phyloP scores from a whole-genome alignment of 2,797 vertebrate genomes.

The Leuciscus waleckii region DNA sequence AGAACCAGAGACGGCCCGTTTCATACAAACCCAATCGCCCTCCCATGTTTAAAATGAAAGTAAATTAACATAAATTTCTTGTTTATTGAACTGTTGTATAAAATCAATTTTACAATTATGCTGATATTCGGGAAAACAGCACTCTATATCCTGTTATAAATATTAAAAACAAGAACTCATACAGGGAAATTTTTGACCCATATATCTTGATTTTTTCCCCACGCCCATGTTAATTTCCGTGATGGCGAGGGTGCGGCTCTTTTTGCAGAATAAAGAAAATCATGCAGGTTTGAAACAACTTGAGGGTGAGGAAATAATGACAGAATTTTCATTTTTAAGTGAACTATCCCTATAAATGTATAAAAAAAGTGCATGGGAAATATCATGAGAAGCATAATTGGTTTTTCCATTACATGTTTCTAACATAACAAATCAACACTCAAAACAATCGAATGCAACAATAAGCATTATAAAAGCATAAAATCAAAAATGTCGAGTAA shows the following conservation, averaged over 20 bases:
- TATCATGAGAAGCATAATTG: neutral
- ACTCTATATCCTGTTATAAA: neutral
- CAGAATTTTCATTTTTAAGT: no score
- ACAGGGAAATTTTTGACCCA: neutral
- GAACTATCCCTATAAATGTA: neutral
- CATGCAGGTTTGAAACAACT: no score
- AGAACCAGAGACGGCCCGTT: neutral
- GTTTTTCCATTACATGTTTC: neutral
- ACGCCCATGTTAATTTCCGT: fast-evolving
- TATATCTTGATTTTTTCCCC: neutral
- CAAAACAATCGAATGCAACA: neutral
- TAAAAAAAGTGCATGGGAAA: neutral
- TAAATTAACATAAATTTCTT: neutral
- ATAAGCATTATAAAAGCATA: neutral
- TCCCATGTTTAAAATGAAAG: no score
- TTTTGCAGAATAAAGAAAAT: no score
- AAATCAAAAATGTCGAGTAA: neutral
- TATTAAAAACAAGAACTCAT: neutral
- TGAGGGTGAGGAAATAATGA: no score
- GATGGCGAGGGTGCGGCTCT: no score
- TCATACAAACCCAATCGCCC: neutral
- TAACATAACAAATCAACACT: neutral
- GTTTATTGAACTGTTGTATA: neutral
- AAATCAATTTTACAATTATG: neutral
- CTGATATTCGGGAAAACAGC: no score